phyloP scores from a whole-genome alignment of 1,140 invertebrate species.

The Adoxophyes honmai region DNA sequence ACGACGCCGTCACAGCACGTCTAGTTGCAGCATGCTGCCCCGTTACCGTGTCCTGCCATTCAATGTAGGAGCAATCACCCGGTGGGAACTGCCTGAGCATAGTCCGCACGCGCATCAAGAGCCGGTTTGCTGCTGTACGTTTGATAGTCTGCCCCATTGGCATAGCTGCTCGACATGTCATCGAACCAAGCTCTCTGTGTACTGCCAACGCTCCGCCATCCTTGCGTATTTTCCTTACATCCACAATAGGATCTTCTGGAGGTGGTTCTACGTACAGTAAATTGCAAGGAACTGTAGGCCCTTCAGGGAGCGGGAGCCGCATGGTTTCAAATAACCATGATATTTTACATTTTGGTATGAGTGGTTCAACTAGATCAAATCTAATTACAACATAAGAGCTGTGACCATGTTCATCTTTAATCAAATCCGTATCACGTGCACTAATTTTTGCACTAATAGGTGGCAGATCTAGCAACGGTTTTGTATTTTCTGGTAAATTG shows the following conservation, averaged over 20 bases:
- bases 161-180: slow-evolving; percentile 42
- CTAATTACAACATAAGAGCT: slow-evolving; percentile 45
- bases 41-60: slow-evolving; percentile 58
- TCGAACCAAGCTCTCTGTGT: slow-evolving; percentile 52
- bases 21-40: slow-evolving; percentile 56
- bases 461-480: slow-evolving; percentile 52
- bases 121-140: slow-evolving; percentile 55
- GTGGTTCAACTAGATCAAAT: slow-evolving; percentile 54
- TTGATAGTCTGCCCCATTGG: slow-evolving; percentile 61
- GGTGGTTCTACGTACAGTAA: slow-evolving; percentile 31
- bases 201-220: slow-evolving; percentile 58
- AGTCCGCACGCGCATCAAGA: slow-evolving; percentile 46
- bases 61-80: slow-evolving; percentile 39
- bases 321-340: slow-evolving; percentile 42
- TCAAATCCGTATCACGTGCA: slow-evolving; percentile 40
- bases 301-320: slow-evolving; percentile 39
- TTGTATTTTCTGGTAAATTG: slow-evolving; percentile 34
- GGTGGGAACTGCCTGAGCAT: slow-evolving; percentile 59
- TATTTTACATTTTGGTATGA: slow-evolving; percentile 49
- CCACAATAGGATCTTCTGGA: slow-evolving; percentile 41
- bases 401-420: slow-evolving; percentile 50
- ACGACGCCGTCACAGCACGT: slow-evolving; percentile 59
- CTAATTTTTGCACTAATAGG: slow-evolving; percentile 51
- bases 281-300: slow-evolving; percentile 27
- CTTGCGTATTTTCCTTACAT: slow-evolving; percentile 47